Evolutionary conservation across 2,888 invertebrate species (phyloP).

Genomic region (Eupithecia tripunctaria): DNA sequence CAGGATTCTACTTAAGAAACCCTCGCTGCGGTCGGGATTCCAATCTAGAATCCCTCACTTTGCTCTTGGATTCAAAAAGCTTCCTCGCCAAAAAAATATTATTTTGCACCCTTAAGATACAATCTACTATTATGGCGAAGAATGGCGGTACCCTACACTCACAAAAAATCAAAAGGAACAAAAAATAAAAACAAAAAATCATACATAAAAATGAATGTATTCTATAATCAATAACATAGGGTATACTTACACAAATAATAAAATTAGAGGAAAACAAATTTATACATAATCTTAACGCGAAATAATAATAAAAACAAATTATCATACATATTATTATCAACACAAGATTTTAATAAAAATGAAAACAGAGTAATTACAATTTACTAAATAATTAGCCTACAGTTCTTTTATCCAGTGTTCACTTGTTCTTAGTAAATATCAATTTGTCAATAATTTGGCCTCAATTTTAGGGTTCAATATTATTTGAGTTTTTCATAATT

Average conservation of each 20-base stretch:
- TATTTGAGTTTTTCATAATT: constrained; percentile 39
- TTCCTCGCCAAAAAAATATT: too few species aligned
- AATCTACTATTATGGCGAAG: not conserved
- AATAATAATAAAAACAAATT: constrained; percentile 77
- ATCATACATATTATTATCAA: constrained; percentile 79
- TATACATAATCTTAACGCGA: constrained; percentile 83
- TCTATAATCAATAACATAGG: constrained; percentile 84
- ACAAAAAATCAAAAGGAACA: constrained; percentile 55
- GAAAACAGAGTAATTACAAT: constrained; percentile 81
- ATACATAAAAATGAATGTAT: constrained; percentile 85
- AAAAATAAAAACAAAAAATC: constrained; percentile 73
- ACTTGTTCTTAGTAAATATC: constrained; percentile 58
- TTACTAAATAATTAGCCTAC: constrained; percentile 70
- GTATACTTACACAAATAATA: constrained; percentile 84
- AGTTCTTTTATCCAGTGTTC: constrained; percentile 62
- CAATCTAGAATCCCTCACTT: too few species aligned
- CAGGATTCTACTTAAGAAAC: too few species aligned
- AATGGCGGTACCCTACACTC: not conserved
- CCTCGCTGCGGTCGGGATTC: too few species aligned
- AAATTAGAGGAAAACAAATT: constrained; percentile 84
- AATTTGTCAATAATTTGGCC: constrained; percentile 73
- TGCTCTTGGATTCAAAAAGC: too few species aligned
- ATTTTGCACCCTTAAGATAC: too few species aligned
- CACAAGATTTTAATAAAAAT: constrained; percentile 75
- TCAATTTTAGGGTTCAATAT: constrained; percentile 69